Conservation (phyloP, 2,888 invertebrate species). For the Spisula solida region DNA sequence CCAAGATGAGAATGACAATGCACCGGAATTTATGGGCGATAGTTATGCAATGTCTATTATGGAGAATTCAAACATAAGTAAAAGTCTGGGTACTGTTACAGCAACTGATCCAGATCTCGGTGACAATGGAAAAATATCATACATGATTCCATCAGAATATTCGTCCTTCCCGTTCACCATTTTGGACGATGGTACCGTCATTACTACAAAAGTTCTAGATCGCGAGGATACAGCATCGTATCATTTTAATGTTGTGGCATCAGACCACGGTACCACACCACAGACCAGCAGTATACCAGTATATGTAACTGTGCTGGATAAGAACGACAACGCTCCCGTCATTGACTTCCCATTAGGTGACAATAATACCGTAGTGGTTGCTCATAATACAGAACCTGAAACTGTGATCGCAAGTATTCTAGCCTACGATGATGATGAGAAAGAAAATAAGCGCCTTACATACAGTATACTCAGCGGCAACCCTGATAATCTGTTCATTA, state of each 20-base stretch:
- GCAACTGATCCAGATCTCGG: slow-evolving; percentile 74
- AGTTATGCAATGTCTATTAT: slow-evolving; percentile 70
- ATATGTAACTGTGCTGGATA: slow-evolving; percentile 74
- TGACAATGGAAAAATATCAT: slow-evolving; percentile 74
- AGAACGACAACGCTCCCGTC: slow-evolving; percentile 80
- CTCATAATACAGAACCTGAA: slow-evolving; percentile 67
- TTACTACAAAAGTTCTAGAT: slow-evolving; percentile 73
- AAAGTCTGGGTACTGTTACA: slow-evolving; percentile 66
- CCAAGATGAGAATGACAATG: slow-evolving; percentile 73
- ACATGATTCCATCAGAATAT: slow-evolving; percentile 61
- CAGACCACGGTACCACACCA: slow-evolving; percentile 76
- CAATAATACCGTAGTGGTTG: slow-evolving; percentile 74
- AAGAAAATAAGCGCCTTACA: slow-evolving; percentile 63
- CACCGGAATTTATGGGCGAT: slow-evolving; percentile 70
- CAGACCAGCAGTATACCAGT: slow-evolving; percentile 73
- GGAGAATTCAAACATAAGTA: slow-evolving; percentile 71
- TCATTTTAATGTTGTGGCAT: slow-evolving; percentile 73
- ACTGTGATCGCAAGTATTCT: slow-evolving; percentile 64
- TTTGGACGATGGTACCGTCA: slow-evolving; percentile 75
- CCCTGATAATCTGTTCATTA: slow-evolving; percentile 57
- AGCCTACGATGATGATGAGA: slow-evolving; percentile 71
- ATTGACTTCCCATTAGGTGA: slow-evolving; percentile 78
- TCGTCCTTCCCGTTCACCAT: slow-evolving; percentile 73
- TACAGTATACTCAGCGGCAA: slow-evolving; percentile 68
- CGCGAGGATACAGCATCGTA: slow-evolving; percentile 74